Conservation (phyloP, 2,888 invertebrate species). For the Hydraecia micacea region DNA sequence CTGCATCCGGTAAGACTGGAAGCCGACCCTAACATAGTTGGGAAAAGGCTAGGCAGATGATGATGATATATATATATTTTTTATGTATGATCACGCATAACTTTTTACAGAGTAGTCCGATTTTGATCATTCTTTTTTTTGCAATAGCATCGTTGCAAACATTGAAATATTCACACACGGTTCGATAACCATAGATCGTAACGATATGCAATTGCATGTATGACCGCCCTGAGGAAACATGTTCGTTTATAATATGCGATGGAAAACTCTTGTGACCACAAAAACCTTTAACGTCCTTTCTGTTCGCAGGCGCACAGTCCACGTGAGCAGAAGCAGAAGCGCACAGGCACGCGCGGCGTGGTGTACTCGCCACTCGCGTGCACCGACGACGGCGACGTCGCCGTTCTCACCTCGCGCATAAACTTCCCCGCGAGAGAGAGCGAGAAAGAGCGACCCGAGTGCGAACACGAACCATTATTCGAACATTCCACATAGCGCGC, state of each 20-base stretch:
- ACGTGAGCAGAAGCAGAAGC: constrained; percentile 65
- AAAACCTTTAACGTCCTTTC: constrained; percentile 3
- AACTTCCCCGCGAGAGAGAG: constrained; percentile 69
- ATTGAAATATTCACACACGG: background rate
- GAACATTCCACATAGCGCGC: constrained; percentile 85
- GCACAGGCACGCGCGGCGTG: constrained; percentile 75
- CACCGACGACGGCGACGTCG: constrained; percentile 82
- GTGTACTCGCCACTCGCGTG: constrained; percentile 83
- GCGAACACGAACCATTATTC: constrained; percentile 80
- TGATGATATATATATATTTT: no score
- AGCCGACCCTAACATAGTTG: no score
- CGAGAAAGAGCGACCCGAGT: constrained; percentile 64
- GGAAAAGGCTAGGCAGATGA: no score
- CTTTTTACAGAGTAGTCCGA: no score
- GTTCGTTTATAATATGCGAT: background rate
- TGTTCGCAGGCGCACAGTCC: constrained; percentile 68
- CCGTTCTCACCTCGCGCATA: constrained; percentile 75
- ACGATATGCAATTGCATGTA: background rate
- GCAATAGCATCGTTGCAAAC: background rate
- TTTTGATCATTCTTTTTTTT: background rate
- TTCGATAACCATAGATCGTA: background rate
- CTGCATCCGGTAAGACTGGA: no score
- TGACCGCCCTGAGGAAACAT: background rate
- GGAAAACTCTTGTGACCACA: background rate
- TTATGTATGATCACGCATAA: no score